A percentile compares a stretch with the other conserved stretches of the same genome.
phyloP scores from a whole-genome alignment of 92 coral and sea anemone species.

The Micromussa lordhowensis region DNA sequence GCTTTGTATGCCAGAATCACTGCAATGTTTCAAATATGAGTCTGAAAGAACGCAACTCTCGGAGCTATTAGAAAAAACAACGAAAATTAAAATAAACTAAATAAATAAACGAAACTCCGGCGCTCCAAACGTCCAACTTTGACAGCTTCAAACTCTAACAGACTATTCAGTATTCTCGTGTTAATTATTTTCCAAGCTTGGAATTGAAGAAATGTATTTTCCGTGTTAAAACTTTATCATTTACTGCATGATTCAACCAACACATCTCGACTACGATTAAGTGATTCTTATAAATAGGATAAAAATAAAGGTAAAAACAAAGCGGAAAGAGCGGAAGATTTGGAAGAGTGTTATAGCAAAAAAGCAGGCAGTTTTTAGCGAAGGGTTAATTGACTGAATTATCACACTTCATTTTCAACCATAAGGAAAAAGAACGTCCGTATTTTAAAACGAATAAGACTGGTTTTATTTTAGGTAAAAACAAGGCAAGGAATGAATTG shows the following conservation, averaged over 20 bases:
- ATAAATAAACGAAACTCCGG: neutral
- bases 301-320: neutral
- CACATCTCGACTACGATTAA: neutral
- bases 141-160: neutral
- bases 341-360: too few relatives aligned
- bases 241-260: neutral
- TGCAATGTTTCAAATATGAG: too few relatives aligned
- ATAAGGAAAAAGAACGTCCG: neutral
- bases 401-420: neutral
- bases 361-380: neutral
- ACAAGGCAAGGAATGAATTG: neutral
- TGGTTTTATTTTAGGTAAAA: neutral
- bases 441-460: neutral
- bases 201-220: neutral
- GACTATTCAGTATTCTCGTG: neutral
- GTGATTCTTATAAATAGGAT: neutral
- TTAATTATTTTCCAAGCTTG: neutral
- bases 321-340: too few relatives aligned
- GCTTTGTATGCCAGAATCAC: neutral
- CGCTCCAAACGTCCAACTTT: neutral
- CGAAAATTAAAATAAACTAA: too few relatives aligned
- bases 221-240: neutral
- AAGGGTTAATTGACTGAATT: neutral
- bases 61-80: neutral
- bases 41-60: neutral